Conservation (phyloP, 2,888 invertebrate genomes). For the Nomada hirtipes region DNA sequence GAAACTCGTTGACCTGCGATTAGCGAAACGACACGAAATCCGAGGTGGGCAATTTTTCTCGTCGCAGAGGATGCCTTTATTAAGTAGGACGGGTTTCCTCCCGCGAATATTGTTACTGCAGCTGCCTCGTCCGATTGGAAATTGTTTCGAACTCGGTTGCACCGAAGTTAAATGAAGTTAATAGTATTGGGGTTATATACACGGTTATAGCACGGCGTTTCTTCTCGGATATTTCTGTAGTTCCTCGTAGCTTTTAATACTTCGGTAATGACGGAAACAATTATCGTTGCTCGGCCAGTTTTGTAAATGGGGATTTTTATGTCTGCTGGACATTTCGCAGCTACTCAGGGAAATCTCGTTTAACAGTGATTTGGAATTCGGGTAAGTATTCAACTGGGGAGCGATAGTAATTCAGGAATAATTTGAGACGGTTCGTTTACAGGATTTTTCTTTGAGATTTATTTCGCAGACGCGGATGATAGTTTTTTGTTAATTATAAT, state of each 20-base stretch:
- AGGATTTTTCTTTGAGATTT: too few relatives aligned
- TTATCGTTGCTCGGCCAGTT: background rate
- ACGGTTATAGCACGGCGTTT: background rate
- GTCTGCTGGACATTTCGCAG: background rate
- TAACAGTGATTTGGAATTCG: too few relatives aligned
- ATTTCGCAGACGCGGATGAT: too few relatives aligned
- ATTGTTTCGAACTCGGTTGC: constrained; percentile 19
- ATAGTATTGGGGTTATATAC: constrained; percentile 13
- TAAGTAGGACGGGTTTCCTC: background rate
- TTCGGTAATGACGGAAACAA: constrained; percentile 1
- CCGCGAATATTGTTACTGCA: constrained; percentile 42
- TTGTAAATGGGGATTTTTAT: background rate
- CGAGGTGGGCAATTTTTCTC: constrained; percentile 1
- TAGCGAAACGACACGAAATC: constrained; percentile 25
- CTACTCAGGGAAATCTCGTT: background rate
- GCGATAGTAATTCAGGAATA: too few relatives aligned
- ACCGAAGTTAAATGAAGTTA: constrained; percentile 33
- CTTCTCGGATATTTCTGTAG: background rate
- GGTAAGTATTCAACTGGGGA: too few relatives aligned
- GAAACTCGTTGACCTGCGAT: constrained; percentile 30
- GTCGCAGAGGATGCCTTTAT: constrained; percentile 22
- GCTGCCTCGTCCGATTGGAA: constrained; percentile 36
- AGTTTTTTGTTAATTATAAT: too few relatives aligned
- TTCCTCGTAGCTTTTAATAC: background rate
- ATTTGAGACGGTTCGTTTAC: too few relatives aligned